Evolutionary conservation across 2,797 vertebrate species (phyloP), one percentile per base, ranked within the genome.

Genomic region (Amphiprion clarkii): DNA sequence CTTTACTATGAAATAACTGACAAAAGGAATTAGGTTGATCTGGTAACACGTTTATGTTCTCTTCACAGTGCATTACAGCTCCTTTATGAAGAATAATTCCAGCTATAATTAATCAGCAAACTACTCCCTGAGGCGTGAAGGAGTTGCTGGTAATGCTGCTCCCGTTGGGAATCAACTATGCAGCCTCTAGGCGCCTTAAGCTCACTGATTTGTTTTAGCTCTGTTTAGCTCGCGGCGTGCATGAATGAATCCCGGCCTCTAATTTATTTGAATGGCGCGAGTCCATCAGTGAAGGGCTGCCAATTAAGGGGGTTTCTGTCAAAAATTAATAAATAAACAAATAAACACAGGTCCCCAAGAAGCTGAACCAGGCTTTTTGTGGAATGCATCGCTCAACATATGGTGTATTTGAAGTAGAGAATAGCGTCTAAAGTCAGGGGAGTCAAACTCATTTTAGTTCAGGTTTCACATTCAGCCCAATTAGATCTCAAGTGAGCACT

Each of bases 51-150:
- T 76, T 23, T 6, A 21, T 61, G 23, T 48, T 68, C 19, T 68
- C 53, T 61, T 65, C 21, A 52, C 63, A 55, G 60, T 59, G 56
- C 23, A 29, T 55, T 58, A 54, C 64, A 67, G 44, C 56, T 78
- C 6, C 63, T 56, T 6, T 61, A 73, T 65, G 59, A 71, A 59
- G 48, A 81, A 62, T 64, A 31, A 74, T 65, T 68, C 48, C 19
- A 6, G 13, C 40, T 71, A 69, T 70, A 79, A 52, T 83, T 36
- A 67, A 72, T 76, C 21, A 55, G 27, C 68, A 69, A 76, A 69
- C 44, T 14, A 67, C 69, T 78, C 40, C 55, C 51, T 25, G 52
- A 58, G 54, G 61, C 59, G 56, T 54, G 9, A 79, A 66, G 69
- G 59, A 49, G 58, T 77, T 80, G 56, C 33, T 61, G 3, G 53